These are phyloP conservation scores for Thoracochromis brauschi DNA, from an alignment of 2,113 vertebrate species.

Conservation along the genomic window DNA sequence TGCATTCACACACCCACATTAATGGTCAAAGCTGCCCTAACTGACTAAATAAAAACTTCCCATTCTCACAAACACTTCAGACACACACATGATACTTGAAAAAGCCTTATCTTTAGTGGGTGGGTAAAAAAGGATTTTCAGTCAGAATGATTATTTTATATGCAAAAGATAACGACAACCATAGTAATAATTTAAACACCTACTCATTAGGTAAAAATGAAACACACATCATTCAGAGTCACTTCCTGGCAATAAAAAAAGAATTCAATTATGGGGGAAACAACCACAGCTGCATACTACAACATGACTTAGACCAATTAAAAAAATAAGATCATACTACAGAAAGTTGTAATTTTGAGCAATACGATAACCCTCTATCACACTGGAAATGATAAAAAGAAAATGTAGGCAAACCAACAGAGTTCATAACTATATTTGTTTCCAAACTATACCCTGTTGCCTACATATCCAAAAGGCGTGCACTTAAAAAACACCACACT, in stretches of 20 bases:
- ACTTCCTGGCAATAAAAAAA: background rate
- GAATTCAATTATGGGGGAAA: background rate
- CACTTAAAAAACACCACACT: conserved; percentile 44
- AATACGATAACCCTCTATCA: background rate
- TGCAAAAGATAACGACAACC: background rate
- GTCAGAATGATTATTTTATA: background rate
- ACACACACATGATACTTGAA: background rate
- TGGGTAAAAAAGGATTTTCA: background rate
- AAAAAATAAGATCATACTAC: background rate
- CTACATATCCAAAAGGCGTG: background rate
- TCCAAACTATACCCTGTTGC: conserved; percentile 19
- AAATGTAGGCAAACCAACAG: background rate
- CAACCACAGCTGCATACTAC: background rate
- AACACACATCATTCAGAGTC: background rate
- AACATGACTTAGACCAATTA: background rate
- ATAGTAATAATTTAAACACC: background rate
- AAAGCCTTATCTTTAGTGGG: background rate
- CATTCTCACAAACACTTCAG: background rate
- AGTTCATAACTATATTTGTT: conserved; percentile 34
- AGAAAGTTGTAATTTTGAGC: background rate
- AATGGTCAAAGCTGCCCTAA: background rate
- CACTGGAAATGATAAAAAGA: background rate
- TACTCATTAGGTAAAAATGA: background rate
- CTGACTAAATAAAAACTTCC: background rate
- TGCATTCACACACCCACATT: conserved; percentile 7